These are phyloP conservation scores for Athetis lepigone DNA, from an alignment of 2,888 invertebrate genomes.

Conservation along the genomic window DNA sequence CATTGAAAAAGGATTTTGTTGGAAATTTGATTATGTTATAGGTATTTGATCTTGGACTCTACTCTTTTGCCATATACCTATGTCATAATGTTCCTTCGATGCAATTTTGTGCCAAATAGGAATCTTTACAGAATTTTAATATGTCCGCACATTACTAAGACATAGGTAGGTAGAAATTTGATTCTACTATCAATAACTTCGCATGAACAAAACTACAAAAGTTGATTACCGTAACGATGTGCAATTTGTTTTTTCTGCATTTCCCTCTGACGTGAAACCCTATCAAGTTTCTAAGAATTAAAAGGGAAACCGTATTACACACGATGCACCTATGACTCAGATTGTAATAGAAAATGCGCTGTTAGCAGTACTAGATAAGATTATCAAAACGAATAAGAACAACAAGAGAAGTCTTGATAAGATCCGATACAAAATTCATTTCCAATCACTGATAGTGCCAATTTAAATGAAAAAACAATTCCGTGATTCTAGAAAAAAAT, in stretches of 20 bases:
- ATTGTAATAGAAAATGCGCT: constrained; percentile 37
- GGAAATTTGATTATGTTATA: no score
- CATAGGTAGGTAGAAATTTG: neutral
- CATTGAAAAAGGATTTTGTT: no score
- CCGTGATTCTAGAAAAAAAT: constrained; percentile 39
- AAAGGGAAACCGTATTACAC: constrained; percentile 35
- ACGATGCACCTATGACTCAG: constrained; percentile 41
- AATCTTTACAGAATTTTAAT: no score
- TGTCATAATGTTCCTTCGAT: no score
- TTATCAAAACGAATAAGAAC: constrained; percentile 27
- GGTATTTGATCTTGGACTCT: no score
- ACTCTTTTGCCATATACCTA: neutral
- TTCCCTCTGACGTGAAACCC: constrained; percentile 28
- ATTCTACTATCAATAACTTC: neutral
- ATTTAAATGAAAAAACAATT: constrained; percentile 28
- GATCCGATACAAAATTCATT: constrained; percentile 20
- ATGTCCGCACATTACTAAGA: neutral
- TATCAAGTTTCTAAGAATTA: constrained; percentile 44
- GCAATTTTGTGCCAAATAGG: neutral
- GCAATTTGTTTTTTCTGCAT: constrained; percentile 35
- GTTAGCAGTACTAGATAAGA: constrained; percentile 28
- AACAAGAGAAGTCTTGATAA: constrained; percentile 25
- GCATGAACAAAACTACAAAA: constrained; percentile 9
- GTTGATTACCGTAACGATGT: constrained; percentile 2
- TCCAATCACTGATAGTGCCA: constrained; percentile 29